Conservation (phyloP, 30 jellyfish, hydroid and myxozoan species). For the Aurelia aurita region DNA sequence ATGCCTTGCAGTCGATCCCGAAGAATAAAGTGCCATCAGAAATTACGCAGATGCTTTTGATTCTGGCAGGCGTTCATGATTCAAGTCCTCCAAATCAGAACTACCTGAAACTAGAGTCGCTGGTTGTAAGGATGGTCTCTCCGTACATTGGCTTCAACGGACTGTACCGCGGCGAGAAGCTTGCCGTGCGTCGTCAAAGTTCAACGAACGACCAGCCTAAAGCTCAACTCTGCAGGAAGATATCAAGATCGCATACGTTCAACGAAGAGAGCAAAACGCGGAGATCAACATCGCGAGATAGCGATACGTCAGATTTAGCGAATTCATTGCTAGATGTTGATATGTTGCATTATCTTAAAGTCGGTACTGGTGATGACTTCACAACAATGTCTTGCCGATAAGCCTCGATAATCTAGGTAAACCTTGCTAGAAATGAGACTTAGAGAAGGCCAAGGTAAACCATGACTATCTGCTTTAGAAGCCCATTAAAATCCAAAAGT, state of each 20-base stretch:
- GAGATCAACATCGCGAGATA: constrained; percentile 32
- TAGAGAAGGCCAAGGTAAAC: too few species aligned
- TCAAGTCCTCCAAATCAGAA: constrained; percentile 86
- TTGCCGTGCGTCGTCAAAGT: constrained; percentile 74
- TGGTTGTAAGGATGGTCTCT: constrained; percentile 75
- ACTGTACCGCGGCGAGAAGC: constrained; percentile 61
- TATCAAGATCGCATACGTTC: constrained; percentile 80
- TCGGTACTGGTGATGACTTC: constrained; percentile 55
- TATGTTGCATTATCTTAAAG: constrained; percentile 61
- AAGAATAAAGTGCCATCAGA: constrained; percentile 75
- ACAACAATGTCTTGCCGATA: constrained; percentile 56
- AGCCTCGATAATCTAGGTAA: neutral
- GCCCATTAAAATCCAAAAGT: too few species aligned
- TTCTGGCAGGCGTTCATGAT: constrained; percentile 91
- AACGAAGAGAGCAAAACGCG: constrained; percentile 71
- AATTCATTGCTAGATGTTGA: constrained; percentile 56
- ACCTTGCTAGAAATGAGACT: too few species aligned
- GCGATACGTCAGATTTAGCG: constrained; percentile 63
- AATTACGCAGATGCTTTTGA: constrained; percentile 84
- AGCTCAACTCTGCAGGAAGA: constrained; percentile 33
- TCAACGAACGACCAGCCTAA: constrained; percentile 60
- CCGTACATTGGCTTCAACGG: constrained; percentile 94
- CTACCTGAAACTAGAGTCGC: constrained; percentile 83
- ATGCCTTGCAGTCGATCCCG: constrained; percentile 62
- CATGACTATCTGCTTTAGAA: neutral